Evolutionary conservation across 2,113 vertebrate genomes (phyloP).

Genomic region (Phaethornis superciliosus): DNA sequence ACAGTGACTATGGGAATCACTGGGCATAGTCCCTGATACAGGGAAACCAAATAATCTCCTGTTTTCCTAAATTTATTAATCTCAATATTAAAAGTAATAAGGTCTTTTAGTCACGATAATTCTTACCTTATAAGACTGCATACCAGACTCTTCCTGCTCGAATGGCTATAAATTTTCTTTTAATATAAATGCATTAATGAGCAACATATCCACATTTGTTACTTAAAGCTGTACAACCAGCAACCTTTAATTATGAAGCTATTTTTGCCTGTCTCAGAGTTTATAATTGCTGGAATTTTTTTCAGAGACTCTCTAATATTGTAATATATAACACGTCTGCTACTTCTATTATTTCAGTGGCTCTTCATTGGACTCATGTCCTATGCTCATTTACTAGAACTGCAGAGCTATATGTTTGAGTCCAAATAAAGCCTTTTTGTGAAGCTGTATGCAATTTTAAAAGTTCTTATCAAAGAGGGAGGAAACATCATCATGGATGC

Average conservation of each 20-base stretch:
- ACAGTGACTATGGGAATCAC: background rate
- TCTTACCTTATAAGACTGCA: background rate
- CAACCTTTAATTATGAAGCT: background rate
- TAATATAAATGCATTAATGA: background rate
- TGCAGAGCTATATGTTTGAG: background rate
- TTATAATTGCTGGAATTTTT: background rate
- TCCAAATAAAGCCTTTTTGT: background rate
- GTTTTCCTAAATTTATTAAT: background rate
- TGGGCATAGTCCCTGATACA: background rate
- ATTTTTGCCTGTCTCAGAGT: background rate
- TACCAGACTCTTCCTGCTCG: background rate
- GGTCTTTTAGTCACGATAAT: background rate
- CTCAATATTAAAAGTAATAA: background rate
- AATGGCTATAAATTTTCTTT: background rate
- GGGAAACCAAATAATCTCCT: background rate
- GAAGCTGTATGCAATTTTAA: background rate
- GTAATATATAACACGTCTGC: background rate
- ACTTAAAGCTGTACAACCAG: background rate
- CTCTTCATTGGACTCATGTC: background rate
- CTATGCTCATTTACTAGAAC: background rate
- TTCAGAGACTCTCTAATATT: background rate
- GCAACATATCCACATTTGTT: background rate
- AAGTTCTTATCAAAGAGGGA: background rate
- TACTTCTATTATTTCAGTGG: background rate
- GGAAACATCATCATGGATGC: background rate